phyloP scores from a whole-genome alignment of 2,888 invertebrate species.

The Archaeoteleia sp. region DNA sequence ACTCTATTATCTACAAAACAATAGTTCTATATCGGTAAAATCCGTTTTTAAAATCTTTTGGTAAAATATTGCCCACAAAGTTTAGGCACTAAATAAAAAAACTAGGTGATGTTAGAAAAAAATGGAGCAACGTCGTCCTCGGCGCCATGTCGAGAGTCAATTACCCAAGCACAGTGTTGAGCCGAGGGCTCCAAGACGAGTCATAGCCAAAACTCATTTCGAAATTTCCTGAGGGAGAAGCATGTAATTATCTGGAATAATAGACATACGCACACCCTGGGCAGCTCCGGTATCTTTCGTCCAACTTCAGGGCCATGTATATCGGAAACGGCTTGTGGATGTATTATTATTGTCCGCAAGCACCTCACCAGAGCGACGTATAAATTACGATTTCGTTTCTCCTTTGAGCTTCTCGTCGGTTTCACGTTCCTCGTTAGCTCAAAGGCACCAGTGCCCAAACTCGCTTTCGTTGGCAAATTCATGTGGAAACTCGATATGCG shows the following conservation, averaged over 20 bases:
- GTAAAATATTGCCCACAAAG: no score
- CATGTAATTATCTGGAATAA: constrained; percentile 60
- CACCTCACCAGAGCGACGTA: constrained; percentile 32
- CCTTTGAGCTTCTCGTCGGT: not conserved
- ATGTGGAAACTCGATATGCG: no score
- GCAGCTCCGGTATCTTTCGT: constrained; percentile 13
- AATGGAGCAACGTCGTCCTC: constrained; percentile 2
- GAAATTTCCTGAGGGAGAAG: constrained; percentile 62
- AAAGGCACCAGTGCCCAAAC: no score
- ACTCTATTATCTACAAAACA: no score
- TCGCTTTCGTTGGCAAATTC: no score
- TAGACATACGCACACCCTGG: constrained; percentile 32
- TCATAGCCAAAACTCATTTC: constrained; percentile 60
- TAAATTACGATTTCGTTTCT: constrained; percentile 51
- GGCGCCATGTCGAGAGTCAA: constrained; percentile 39
- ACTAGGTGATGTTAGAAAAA: not conserved
- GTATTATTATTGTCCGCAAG: constrained; percentile 48
- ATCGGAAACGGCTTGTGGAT: not conserved
- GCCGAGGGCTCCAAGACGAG: constrained; percentile 18
- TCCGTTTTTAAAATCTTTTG: no score
- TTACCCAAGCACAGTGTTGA: constrained; percentile 27
- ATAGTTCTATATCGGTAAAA: no score
- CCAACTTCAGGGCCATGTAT: not conserved
- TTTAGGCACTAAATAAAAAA: constrained; percentile 1
- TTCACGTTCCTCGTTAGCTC: constrained; percentile 17